Conservation (phyloP, 1,140 invertebrate species). For the Saccostrea cuccullata region DNA sequence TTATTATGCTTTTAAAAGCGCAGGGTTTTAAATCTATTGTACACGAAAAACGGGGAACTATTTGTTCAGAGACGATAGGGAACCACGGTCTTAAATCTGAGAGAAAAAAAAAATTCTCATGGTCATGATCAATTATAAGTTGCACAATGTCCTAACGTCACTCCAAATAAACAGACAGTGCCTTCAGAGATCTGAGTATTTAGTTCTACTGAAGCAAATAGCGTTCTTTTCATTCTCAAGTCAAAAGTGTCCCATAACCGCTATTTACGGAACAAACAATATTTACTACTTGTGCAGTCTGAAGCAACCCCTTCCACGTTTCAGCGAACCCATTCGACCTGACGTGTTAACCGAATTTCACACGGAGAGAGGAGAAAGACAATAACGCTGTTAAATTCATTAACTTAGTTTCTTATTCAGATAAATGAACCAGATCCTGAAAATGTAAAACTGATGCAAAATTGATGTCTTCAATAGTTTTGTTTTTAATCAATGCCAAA, state of each 20-base stretch:
- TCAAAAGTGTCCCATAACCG: conserved; percentile 12
- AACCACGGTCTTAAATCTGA: conserved; percentile 4
- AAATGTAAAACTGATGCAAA: not conserved
- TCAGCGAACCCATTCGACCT: not conserved
- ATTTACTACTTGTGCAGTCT: not conserved
- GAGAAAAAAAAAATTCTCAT: conserved; percentile 4
- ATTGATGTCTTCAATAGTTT: not conserved
- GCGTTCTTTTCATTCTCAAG: not conserved
- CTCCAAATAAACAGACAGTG: not conserved
- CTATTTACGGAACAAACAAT: not conserved
- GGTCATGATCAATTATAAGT: conserved; percentile 1
- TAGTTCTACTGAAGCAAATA: not conserved
- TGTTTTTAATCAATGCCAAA: not conserved
- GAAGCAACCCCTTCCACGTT: not conserved
- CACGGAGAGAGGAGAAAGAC: not conserved
- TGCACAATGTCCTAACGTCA: conserved; percentile 9
- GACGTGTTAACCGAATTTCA: conserved; percentile 16
- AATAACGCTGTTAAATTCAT: conserved; percentile 8
- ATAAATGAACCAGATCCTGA: not conserved
- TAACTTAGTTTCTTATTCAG: conserved; percentile 18
- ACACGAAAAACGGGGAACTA: conserved; percentile 13
- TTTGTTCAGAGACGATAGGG: conserved; percentile 1
- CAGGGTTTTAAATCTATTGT: conserved; percentile 24
- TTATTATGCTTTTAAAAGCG: conserved; percentile 25
- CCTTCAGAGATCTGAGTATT: not conserved